phyloP scores from a whole-genome alignment of 2,797 vertebrate species.

The Pempheris klunzingeri region DNA sequence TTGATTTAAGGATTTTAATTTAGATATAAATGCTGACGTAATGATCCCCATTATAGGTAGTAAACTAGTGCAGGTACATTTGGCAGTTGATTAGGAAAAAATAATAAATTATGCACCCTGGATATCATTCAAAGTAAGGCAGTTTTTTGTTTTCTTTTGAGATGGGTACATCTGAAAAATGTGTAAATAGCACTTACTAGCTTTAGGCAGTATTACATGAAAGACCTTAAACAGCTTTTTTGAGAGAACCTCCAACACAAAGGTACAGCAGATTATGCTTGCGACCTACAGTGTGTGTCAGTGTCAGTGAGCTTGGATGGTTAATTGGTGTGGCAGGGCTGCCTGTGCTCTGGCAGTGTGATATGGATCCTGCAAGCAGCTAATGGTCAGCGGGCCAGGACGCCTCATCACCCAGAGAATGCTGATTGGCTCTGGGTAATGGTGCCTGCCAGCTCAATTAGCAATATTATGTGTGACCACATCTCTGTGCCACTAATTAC shows the following conservation, averaged over 20 bases:
- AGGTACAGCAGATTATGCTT: not conserved
- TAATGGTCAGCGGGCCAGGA: constrained; percentile 75
- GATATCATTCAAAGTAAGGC: not conserved
- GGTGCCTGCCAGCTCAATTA: constrained; percentile 82
- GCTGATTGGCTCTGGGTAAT: constrained; percentile 82
- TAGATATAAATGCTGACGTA: not conserved
- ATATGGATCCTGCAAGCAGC: constrained; percentile 72
- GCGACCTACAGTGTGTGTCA: not conserved
- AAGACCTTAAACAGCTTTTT: constrained; percentile 4
- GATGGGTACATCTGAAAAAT: not conserved
- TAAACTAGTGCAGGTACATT: not conserved
- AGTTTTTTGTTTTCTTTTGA: not conserved
- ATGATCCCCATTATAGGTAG: not conserved
- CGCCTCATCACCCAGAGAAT: constrained; percentile 74
- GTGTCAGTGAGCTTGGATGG: constrained; percentile 56
- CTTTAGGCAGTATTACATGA: constrained; percentile 10
- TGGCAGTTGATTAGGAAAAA: constrained; percentile 7
- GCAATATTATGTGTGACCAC: constrained; percentile 74
- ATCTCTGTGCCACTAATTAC: constrained; percentile 49
- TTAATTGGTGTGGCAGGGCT: constrained; percentile 73
- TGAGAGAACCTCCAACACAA: constrained; percentile 3
- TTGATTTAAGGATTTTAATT: not conserved
- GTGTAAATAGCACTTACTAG: constrained; percentile 2
- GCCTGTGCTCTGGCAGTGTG: constrained; percentile 58
- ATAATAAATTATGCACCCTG: not conserved